phyloP scores from a whole-genome alignment of 2,797 vertebrate genomes.

The Muscicapa comitata region DNA sequence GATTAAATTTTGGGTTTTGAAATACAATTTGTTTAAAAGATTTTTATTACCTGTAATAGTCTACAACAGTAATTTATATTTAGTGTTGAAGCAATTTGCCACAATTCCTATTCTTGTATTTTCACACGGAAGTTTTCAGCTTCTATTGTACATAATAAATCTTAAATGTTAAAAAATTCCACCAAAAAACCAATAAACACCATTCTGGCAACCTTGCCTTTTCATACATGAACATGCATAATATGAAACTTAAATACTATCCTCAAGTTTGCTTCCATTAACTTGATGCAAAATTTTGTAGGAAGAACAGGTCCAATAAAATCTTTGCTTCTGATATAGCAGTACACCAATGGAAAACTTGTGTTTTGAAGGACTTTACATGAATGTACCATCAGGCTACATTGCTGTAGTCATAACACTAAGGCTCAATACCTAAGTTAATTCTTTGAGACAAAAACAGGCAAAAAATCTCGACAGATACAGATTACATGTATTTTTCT shows the following conservation, averaged over 20 bases:
- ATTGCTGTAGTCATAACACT: not conserved
- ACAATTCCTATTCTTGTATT: not conserved
- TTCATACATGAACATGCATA: not conserved
- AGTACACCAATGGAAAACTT: not conserved
- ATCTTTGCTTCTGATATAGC: not conserved
- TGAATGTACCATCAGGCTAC: not conserved
- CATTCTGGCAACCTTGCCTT: not conserved
- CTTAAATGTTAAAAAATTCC: not conserved
- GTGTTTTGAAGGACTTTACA: not conserved
- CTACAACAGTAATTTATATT: constrained; percentile 34
- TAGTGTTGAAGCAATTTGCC: constrained; percentile 59
- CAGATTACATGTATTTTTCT: constrained; percentile 54
- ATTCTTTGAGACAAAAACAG: constrained; percentile 13
- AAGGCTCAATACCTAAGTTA: constrained; percentile 34
- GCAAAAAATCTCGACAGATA: not conserved
- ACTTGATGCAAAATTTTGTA: not conserved
- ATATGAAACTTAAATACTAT: not conserved
- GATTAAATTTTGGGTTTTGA: constrained; percentile 53
- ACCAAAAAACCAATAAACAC: not conserved
- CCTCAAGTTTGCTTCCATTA: not conserved
- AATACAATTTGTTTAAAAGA: constrained; percentile 52
- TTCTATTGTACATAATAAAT: constrained; percentile 10
- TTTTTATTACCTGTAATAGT: constrained; percentile 52
- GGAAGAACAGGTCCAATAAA: not conserved
- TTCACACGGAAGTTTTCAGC: not conserved